A percentile compares a stretch with the other conserved stretches of the same genome.
Conservation (phyloP, 2,113 vertebrate genomes). For the Hypocryptadius cinnamomeus region DNA sequence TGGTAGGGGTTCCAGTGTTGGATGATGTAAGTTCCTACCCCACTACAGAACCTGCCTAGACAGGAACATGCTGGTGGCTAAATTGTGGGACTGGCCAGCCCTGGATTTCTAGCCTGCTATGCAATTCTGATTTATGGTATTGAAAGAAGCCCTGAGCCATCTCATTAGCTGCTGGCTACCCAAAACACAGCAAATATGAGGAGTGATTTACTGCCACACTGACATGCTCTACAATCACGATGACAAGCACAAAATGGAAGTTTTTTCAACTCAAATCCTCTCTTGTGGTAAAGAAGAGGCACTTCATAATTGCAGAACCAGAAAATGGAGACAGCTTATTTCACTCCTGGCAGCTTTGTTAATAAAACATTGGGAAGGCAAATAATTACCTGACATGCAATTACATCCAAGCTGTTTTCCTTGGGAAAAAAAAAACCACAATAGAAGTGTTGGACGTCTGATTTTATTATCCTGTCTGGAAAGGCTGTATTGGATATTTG, state of each 20-base stretch:
- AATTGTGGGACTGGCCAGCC: background rate
- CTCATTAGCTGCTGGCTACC: slow-evolving; percentile 21
- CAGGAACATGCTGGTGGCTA: background rate
- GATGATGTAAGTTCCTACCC: background rate
- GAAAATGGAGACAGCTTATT: slow-evolving; percentile 35
- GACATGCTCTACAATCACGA: background rate
- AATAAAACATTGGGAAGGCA: slow-evolving; percentile 48
- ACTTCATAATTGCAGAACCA: slow-evolving; percentile 49
- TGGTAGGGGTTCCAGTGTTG: background rate
- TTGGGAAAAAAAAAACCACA: background rate
- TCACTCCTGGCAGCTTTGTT: slow-evolving; percentile 38
- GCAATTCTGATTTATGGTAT: background rate
- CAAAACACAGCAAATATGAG: background rate
- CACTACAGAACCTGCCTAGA: background rate
- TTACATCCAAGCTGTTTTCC: slow-evolving; percentile 33
- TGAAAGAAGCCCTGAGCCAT: background rate
- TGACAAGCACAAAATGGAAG: slow-evolving; percentile 30
- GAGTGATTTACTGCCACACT: background rate
- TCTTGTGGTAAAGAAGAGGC: slow-evolving; percentile 43
- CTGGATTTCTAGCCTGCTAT: background rate
- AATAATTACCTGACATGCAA: slow-evolving; percentile 48
- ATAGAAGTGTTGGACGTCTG: background rate
- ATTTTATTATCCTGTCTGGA: background rate
- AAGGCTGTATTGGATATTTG: background rate
- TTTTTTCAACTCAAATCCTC: slow-evolving; percentile 54